Percentiles rank a stretch among this genome's conserved stretches.
These are phyloP conservation scores for Meiosimyza platycephala DNA, from an alignment of 2,888 invertebrate genomes.

Conservation along the genomic window DNA sequence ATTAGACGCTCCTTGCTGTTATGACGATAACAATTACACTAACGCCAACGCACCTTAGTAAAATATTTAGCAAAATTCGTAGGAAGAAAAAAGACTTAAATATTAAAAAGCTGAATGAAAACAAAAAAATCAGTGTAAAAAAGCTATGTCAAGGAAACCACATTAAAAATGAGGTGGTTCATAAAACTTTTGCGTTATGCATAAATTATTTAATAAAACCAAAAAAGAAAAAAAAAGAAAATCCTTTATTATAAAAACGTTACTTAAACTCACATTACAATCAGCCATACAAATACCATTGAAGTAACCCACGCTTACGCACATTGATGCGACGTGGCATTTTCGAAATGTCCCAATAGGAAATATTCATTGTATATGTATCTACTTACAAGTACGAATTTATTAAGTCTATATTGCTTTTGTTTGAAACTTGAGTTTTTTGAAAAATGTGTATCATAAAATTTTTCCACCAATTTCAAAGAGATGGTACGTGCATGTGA, in stretches of 20 bases:
- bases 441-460: no score
- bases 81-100: no score
- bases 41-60: no score
- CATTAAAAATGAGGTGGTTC: conserved; percentile 5
- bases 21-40: not conserved
- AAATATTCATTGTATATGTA: no score
- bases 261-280: conserved; percentile 15
- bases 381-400: no score
- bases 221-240: no score
- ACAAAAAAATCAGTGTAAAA: not conserved
- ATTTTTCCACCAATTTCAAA: no score
- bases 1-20: not conserved
- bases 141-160: not conserved
- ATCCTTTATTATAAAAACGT: conserved; percentile 56
- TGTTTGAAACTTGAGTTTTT: no score
- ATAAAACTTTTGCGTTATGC: conserved; percentile 16
- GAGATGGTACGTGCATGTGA: no score
- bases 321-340: not conserved
- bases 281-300: not conserved
- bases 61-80: no score
- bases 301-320: not conserved
- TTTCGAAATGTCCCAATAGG: not conserved
- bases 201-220: conserved; percentile 59
- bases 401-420: no score
- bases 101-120: no score